Evolutionary conservation across 2,797 vertebrate species (phyloP), one percentile per base, ranked within the genome.

Genomic region (Mallotus villosus): DNA sequence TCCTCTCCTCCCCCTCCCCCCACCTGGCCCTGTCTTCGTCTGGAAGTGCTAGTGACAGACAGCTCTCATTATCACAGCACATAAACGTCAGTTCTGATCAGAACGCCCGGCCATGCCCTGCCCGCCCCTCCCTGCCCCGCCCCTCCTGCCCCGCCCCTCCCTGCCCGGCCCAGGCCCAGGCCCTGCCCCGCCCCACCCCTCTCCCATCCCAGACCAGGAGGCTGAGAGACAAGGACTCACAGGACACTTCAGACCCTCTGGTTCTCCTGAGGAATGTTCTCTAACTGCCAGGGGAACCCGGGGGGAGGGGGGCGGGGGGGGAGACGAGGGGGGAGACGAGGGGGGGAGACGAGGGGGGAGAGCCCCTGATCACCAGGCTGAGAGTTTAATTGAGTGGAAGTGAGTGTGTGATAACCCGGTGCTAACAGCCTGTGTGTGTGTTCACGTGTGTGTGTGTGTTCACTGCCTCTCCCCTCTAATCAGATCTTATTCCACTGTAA

Each of bases 401-500:
- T 71, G 63, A 4, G 12, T 24, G 62, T 49, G 29, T 53, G 73
- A 72, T 74, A 80, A 73, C 70, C 25, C 34, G 27, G 27, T 27
- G 27, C 27, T 27, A 27, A 4, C 27, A 27, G 27, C 27, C 25
- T 12, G 27, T 3, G n/a, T 19, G 16, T 68, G 32, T 32, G 32
- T 6, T 32, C 4, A 32, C 32, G 4, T 32, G 32, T 32, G 32
- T 34, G 32, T 34, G 32, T 34, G 32, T 34, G 5, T 32, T 81
- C 69, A 82, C 73, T 72, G 14, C 71, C 14, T 17, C 11, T 22
- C 76, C 84, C 78, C 82, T 90, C 85, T 86, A 85, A 91, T 91
- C 85, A 88, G 87, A 87, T 89, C 86, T 88, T 84, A 91, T 92
- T 91, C 86, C 87, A 87, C 88, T 85, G 84, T 89, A 90, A 91